Evolutionary conservation across 2,113 vertebrate species (phyloP).

Genomic region (Rhegmatorhina hoffmannsi): DNA sequence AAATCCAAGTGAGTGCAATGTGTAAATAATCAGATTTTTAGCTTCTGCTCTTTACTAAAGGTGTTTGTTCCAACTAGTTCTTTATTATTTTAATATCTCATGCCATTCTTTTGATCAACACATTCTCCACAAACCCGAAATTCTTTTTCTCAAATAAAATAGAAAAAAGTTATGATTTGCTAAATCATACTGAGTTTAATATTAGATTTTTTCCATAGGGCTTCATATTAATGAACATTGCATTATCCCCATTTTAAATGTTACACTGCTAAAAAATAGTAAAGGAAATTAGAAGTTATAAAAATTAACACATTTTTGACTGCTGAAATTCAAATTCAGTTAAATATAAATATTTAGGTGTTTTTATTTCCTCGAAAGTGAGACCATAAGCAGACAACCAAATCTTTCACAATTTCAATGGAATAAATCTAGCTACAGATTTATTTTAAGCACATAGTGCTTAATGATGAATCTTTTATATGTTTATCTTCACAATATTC

Average conservation of each 20-base stretch:
- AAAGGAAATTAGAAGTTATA: neutral
- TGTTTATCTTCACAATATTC: neutral
- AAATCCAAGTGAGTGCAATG: neutral
- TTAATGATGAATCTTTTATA: conserved; percentile 21
- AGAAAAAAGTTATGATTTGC: neutral
- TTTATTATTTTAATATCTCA: neutral
- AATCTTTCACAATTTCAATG: neutral
- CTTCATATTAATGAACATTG: neutral
- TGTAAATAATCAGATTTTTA: conserved; percentile 28
- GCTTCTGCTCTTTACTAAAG: conserved; percentile 5
- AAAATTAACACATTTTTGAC: neutral
- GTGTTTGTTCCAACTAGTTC: neutral
- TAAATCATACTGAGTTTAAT: neutral
- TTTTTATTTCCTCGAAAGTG: neutral
- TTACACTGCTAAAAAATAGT: neutral
- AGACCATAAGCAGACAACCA: neutral
- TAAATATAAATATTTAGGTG: neutral
- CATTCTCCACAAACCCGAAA: neutral
- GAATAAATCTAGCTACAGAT: neutral
- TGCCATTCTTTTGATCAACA: neutral
- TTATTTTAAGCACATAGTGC: conserved; percentile 28
- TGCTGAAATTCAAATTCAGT: neutral
- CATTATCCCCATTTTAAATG: neutral
- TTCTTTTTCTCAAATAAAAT: neutral
- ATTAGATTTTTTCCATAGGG: neutral